Conservation (phyloP, 2,113 vertebrate species). For the Microcebus murinus region DNA sequence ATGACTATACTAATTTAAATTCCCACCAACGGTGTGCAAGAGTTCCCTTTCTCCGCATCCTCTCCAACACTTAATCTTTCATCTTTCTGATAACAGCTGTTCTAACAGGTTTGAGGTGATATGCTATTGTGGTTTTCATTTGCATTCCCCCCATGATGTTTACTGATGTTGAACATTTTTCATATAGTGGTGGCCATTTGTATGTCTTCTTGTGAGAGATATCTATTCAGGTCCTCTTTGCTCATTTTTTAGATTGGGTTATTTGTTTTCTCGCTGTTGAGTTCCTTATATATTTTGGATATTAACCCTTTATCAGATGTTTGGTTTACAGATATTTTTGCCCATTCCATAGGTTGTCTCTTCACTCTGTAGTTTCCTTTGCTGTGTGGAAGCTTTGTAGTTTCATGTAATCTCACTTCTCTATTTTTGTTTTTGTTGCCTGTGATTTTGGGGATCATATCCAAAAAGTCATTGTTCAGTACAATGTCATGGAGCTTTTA, state of each 20-base stretch:
- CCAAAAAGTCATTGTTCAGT: background rate
- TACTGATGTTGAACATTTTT: background rate
- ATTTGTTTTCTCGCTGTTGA: background rate
- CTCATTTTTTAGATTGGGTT: background rate
- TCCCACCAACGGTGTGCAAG: background rate
- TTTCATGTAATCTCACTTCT: background rate
- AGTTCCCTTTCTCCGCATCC: background rate
- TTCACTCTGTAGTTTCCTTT: background rate
- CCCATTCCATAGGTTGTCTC: background rate
- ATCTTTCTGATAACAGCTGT: background rate
- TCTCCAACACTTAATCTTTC: background rate
- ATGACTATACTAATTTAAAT: background rate
- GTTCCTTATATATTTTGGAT: background rate
- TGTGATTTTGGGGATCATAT: background rate
- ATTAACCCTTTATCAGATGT: background rate
- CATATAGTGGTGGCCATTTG: background rate
- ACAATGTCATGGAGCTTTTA: background rate
- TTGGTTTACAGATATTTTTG: background rate
- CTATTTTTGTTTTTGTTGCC: background rate
- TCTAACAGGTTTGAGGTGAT: background rate
- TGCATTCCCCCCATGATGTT: background rate
- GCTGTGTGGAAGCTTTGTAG: background rate
- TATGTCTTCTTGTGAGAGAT: background rate
- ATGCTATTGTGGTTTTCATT: background rate
- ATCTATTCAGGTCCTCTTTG: background rate